Percentiles rank a stretch among this genome's conserved stretches.
phyloP scores from a whole-genome alignment of 2,888 invertebrate genomes.

The Belgica antarctica region DNA sequence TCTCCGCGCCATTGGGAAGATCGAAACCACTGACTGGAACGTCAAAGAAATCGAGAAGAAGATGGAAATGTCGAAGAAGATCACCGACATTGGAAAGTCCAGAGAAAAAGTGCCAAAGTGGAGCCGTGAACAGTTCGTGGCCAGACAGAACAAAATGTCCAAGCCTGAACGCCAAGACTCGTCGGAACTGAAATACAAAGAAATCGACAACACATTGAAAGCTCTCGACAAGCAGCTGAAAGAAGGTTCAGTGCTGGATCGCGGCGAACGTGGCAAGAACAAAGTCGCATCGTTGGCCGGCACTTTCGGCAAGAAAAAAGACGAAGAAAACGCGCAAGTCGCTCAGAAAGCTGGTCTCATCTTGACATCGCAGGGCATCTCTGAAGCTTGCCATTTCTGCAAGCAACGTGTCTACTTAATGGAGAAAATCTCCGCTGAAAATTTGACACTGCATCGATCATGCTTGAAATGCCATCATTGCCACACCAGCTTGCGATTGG shows the following conservation, averaged over 20 bases:
- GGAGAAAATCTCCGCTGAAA: constrained; percentile 86
- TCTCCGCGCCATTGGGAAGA: constrained; percentile 81
- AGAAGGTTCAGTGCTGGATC: constrained; percentile 71
- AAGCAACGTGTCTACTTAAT: constrained; percentile 89
- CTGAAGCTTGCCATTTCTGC: constrained; percentile 84
- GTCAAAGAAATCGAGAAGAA: constrained; percentile 86
- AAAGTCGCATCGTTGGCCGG: constrained; percentile 88
- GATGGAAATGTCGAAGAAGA: constrained; percentile 62
- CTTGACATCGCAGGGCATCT: constrained; percentile 65
- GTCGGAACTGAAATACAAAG: constrained; percentile 63
- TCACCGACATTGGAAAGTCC: constrained; percentile 54
- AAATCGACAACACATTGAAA: constrained; percentile 71
- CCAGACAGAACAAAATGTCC: constrained; percentile 68
- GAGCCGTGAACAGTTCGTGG: constrained; percentile 73
- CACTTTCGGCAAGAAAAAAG: constrained; percentile 60
- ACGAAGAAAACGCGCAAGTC: constrained; percentile 50
- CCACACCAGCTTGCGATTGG: constrained; percentile 73
- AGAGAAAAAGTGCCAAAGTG: constrained; percentile 84
- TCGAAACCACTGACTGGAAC: constrained; percentile 88
- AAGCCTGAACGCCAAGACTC: constrained; percentile 63
- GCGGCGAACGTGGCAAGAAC: constrained; percentile 63
- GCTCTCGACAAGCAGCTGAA: constrained; percentile 70
- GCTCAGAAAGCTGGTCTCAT: constrained; percentile 61
- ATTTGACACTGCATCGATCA: constrained; percentile 84
- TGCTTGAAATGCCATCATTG: constrained; percentile 96